phyloP scores from a whole-genome alignment of 2,888 invertebrate species.

The Trileptium ribeirensis region DNA sequence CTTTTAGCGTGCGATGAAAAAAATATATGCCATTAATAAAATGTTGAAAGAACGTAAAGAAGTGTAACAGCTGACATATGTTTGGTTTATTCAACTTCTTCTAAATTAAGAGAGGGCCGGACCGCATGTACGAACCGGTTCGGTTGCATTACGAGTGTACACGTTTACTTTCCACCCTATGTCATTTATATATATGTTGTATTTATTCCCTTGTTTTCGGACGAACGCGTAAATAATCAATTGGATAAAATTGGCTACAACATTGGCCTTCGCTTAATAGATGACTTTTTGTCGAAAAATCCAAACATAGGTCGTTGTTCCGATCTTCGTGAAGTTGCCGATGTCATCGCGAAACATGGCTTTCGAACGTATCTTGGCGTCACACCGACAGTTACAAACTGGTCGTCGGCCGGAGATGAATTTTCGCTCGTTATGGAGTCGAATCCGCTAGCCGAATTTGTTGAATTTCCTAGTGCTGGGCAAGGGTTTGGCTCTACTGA shows the following conservation, averaged over 20 bases:
- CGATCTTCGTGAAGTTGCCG: constrained; percentile 93
- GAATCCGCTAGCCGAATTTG: constrained; percentile 93
- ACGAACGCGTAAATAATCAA: constrained; percentile 95
- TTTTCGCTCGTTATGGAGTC: constrained; percentile 89
- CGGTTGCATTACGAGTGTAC: no score
- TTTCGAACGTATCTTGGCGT: constrained; percentile 80
- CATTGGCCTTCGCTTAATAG: constrained; percentile 92
- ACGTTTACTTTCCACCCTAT: no score
- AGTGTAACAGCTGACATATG: no score
- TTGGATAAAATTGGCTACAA: constrained; percentile 81
- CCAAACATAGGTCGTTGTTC: constrained; percentile 80
- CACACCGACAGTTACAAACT: constrained; percentile 82
- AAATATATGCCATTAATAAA: no score
- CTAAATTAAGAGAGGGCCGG: no score
- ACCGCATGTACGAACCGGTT: no score
- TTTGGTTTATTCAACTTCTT: no score
- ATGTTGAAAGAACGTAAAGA: no score
- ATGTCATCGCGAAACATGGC: constrained; percentile 59
- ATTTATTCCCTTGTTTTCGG: no score
- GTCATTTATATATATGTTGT: no score
- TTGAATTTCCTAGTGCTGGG: constrained; percentile 86
- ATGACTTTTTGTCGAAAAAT: constrained; percentile 83
- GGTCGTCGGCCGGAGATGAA: constrained; percentile 89
- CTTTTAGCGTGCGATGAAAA: no score
- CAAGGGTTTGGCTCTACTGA: no score